Base-by-base conservation (phyloP, 2,797 vertebrate species). In the Neostethus bicornis region DNA sequence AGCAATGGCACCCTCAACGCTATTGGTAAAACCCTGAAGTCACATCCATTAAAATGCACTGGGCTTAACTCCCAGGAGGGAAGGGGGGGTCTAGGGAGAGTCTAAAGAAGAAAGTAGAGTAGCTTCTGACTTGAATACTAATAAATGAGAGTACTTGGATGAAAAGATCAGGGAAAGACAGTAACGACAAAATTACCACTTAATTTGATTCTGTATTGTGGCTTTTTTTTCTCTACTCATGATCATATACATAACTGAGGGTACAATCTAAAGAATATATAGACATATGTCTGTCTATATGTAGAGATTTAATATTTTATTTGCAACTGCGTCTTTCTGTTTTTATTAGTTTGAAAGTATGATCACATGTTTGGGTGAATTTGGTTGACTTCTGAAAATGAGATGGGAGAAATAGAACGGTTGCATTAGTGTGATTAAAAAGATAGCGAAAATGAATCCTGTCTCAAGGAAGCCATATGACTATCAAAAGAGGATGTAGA, bases 371-470 rank as follows among this genome's bases (percentile, higher is more conserved):
- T 5, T 34, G 13, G 32, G 31, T 39, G 49, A 32, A 57, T 55
- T 62, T 55, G 56, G 66, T 73, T 70, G 21, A n/a, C 39, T 71
- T 75, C 74, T 62, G 39, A 25, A 65, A 65, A 25, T n/a, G 42
- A 39, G 54, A 10, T 55, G 24, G 9, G 53, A 14, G 53, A 57
- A 49, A 35, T 12, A 25, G 25, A 35, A 54, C 42, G 70, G 58
- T 62, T 80, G 86, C 83, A 89, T 91, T 89, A 86, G 84, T 79
- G 85, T 90, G 89, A 91, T 91, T 88, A 89, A 90, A 91, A 87
- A 71, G 85, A 87, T 88, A 84, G 87, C 86, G 86, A 88, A 88
- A 92, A 91, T 82, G 88, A 71, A 77, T 85, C 77, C 66, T 64
- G 83, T 88, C 84, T 86, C 75, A 0, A 47, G 29, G 68, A 75